Evolutionary conservation across 2,797 vertebrate genomes (phyloP), one percentile per base, ranked within the genome.

Genomic region (Setipinna tenuifilis): DNA sequence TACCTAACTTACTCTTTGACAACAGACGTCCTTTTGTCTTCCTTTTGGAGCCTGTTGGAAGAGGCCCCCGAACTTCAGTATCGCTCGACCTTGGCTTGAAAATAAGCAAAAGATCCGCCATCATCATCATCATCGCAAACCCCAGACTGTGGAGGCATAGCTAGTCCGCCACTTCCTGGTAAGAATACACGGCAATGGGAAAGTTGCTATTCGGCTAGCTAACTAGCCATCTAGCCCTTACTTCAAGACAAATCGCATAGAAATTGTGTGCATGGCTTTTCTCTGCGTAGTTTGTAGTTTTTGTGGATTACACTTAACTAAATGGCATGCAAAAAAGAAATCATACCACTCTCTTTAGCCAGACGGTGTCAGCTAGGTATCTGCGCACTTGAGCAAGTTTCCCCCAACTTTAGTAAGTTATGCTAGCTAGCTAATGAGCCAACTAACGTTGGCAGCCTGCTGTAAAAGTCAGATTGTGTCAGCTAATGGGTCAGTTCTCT

Each of bases 151-250:
- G 81, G 89, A 85, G 89, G 86, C 68, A 75, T 19, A 92, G 91
- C 90, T 91, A 89, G 87, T 90, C 90, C 93, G 92, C 90, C 91
- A 95, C 94, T 96, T 96, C 95, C 95, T 95, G 95, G 96, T 96
- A 95, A 96, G 95, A 91, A 54, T 21, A 41, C 84, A 25, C 83
- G 91, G 84, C 84, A 14, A 68, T 23, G 46, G 50, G 25, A 84
- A 85, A 25, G 84, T 84, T 83, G 83, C 61, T 87, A 86, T 61
- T 83, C 68, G 81, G 85, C 85, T 85, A 57, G 83, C 61, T 81
- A 81, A 83, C 75, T 85, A 86, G 81, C 83, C 81, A 83, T 86
- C 35, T 71, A 68, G 25, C 62, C 6, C 68, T 0, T 19, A 9
- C 50, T 78, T 78, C 17, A 78, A 71, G 14, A 71, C 12, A 78